A percentile compares a stretch with the other conserved stretches of the same genome.
Conservation (phyloP, 2,888 invertebrate genomes). For the Athetis lepigone region DNA sequence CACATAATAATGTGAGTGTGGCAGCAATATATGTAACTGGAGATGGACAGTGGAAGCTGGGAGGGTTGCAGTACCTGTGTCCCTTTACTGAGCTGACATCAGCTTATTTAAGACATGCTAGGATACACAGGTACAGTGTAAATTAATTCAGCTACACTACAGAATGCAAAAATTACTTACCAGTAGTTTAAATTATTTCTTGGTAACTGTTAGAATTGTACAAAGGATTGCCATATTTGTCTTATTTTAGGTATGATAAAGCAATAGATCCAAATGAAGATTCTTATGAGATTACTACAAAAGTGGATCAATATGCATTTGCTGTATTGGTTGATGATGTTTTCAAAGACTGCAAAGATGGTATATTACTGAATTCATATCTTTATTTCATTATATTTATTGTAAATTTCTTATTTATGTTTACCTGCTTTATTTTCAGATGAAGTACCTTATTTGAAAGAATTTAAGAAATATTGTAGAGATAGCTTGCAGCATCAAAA, state of each 20-base stretch:
- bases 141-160: not conserved
- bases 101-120: slow-evolving; percentile 92
- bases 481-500: slow-evolving; percentile 92
- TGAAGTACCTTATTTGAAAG: slow-evolving; percentile 92
- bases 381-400: not conserved
- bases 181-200: slow-evolving; percentile 1
- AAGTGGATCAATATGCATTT: slow-evolving; percentile 95
- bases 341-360: slow-evolving; percentile 91
- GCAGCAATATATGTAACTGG: slow-evolving; percentile 95
- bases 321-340: slow-evolving; percentile 94
- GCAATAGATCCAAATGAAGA: slow-evolving; percentile 94
- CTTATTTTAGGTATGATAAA: slow-evolving; percentile 91
- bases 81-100: slow-evolving; percentile 92
- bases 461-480: slow-evolving; percentile 93
- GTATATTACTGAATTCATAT: slow-evolving; percentile 72
- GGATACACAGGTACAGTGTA: slow-evolving; percentile 87
- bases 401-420: not conserved
- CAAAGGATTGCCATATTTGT: not conserved
- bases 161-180: not conserved
- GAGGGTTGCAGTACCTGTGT: slow-evolving; percentile 95
- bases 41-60: slow-evolving; percentile 97
- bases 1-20: slow-evolving; percentile 96
- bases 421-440: slow-evolving; percentile 81
- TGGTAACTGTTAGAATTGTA: not conserved
- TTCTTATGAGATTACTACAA: slow-evolving; percentile 87